A percentile compares a stretch with the other conserved stretches of the same genome.
These are phyloP conservation scores for Sorex fumeus DNA, from an alignment of 2,113 vertebrate species.

Conservation along the genomic window DNA sequence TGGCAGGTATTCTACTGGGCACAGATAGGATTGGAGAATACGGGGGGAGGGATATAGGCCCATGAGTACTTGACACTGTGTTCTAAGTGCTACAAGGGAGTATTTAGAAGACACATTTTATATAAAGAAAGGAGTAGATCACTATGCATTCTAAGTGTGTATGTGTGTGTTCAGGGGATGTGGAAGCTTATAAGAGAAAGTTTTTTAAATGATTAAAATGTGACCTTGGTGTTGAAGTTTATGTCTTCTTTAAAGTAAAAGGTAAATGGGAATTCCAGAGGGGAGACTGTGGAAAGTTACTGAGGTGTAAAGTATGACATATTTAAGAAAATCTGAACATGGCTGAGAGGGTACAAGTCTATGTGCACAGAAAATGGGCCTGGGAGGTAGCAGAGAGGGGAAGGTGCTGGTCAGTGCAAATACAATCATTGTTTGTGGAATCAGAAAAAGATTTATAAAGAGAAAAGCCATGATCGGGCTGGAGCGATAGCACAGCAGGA, in stretches of 20 bases:
- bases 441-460: not conserved
- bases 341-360: not conserved
- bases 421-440: not conserved
- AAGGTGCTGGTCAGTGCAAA: not conserved
- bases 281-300: not conserved
- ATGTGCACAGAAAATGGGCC: not conserved
- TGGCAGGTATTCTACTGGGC: slow-evolving; percentile 19
- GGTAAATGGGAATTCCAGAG: not conserved
- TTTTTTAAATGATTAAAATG: slow-evolving; percentile 23
- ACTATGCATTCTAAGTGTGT: not conserved
- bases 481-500: too few species aligned
- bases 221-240: not conserved
- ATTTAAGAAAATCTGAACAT: not conserved
- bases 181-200: not conserved
- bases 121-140: not conserved
- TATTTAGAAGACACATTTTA: not conserved
- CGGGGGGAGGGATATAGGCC: not conserved
- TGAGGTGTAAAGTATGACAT: not conserved
- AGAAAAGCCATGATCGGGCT: not conserved
- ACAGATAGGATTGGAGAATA: not conserved
- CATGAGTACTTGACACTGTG: not conserved
- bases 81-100: not conserved
- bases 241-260: not conserved
- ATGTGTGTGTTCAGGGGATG: accelerated
- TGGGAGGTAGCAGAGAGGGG: not conserved